Evolutionary conservation across 2,113 vertebrate genomes (phyloP).

Genomic region (Phylloscopus trochiloides): DNA sequence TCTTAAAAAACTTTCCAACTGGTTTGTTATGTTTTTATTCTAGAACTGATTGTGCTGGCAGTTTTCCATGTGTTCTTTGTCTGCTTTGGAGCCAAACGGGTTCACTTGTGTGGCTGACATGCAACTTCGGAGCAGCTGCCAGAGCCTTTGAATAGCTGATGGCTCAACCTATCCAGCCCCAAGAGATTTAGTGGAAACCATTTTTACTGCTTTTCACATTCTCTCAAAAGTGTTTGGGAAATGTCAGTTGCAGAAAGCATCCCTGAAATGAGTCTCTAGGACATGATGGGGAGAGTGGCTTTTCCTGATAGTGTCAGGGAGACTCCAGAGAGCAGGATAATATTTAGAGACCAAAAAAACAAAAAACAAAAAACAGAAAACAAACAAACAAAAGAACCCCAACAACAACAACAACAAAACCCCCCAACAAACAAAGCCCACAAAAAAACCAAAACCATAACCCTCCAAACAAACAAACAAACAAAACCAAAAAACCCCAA

Average conservation of each 20-base stretch:
- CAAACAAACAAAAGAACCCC: no score
- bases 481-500: background rate
- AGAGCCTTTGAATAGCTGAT: background rate
- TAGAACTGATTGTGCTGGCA: background rate
- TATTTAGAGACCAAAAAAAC: background rate
- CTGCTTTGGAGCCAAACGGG: background rate
- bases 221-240: background rate
- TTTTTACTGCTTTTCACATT: background rate
- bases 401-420: background rate
- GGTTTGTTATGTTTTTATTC: background rate
- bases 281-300: background rate
- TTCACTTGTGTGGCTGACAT: background rate
- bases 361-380: background rate
- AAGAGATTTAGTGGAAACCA: background rate
- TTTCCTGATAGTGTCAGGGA: background rate
- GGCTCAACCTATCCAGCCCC: background rate
- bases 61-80: background rate
- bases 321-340: background rate
- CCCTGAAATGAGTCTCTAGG: background rate
- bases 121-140: background rate
- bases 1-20: background rate
- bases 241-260: background rate
- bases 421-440: background rate
- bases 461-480: background rate
- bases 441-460: background rate